Evolutionary conservation across 35 echinoderm and acorn worm species (phyloP).

Genomic region (Apostichopus parvimensis): DNA sequence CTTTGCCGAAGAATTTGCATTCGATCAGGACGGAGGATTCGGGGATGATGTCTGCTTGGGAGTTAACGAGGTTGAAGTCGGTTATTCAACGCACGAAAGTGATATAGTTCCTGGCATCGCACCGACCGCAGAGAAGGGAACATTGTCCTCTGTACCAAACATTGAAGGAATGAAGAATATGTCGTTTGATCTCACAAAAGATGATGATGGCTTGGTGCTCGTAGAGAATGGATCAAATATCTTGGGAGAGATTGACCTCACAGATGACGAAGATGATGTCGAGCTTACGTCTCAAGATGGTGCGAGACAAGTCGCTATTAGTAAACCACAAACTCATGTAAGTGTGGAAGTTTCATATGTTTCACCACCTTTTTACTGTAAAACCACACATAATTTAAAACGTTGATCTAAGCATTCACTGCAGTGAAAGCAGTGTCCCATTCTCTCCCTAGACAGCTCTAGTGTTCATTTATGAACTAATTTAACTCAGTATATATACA

Average conservation of each 20-base stretch:
- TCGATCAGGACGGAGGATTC: slow-evolving; percentile 5
- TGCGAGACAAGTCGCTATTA: not conserved
- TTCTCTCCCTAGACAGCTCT: too few species aligned
- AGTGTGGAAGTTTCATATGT: too few species aligned
- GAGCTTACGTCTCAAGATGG: not conserved
- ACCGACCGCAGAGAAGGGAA: not conserved
- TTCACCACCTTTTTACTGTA: too few species aligned
- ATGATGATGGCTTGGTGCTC: not conserved
- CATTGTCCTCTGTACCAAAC: not conserved
- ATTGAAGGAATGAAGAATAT: not conserved
- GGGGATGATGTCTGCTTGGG: not conserved
- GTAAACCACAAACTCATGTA: not conserved
- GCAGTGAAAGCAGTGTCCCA: too few species aligned
- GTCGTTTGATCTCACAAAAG: slow-evolving; percentile 17
- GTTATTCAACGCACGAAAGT: not conserved
- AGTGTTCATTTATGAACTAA: too few species aligned
- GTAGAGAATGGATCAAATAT: not conserved
- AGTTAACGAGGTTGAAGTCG: not conserved
- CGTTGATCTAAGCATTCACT: too few species aligned
- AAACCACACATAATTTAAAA: too few species aligned
- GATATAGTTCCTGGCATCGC: not conserved
- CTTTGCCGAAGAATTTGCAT: slow-evolving; percentile 24
- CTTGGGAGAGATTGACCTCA: slow-evolving; percentile 11
- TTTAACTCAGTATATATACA: too few species aligned
- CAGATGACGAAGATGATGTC: slow-evolving; percentile 23